These are phyloP conservation scores for Chaetophractus vellerosus DNA, from an alignment of 2,797 vertebrate species.

Conservation along the genomic window DNA sequence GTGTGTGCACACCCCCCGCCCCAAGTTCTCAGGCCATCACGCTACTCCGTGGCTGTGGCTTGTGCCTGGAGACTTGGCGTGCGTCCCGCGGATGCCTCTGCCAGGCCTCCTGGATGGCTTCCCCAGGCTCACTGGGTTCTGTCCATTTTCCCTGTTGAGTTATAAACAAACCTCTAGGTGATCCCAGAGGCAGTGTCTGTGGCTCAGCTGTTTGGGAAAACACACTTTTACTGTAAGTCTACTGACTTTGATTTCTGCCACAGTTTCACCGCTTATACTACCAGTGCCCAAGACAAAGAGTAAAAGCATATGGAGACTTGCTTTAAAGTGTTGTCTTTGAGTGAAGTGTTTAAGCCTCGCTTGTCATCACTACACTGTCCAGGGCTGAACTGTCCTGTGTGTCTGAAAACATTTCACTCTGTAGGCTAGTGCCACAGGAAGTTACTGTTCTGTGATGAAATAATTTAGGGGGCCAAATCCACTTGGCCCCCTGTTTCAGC, in stretches of 20 bases:
- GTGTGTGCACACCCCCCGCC: no score
- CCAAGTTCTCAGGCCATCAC: fast-evolving
- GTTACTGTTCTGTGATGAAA: no score
- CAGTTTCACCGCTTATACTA: background rate
- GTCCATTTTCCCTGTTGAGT: no score
- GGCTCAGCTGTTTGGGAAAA: background rate
- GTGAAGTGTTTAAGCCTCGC: no score
- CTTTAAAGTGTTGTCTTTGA: background rate
- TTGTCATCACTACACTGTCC: background rate
- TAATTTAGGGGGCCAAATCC: no score
- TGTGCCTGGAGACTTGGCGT: fast-evolving
- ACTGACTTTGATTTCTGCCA: background rate
- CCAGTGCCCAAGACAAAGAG: background rate
- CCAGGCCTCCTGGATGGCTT: fast-evolving
- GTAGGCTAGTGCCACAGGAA: background rate
- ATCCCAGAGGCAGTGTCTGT: background rate
- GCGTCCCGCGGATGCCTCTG: fast-evolving
- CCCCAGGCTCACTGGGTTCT: background rate
- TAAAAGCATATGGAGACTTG: fast-evolving
- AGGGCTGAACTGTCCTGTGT: no score
- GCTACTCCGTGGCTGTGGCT: fast-evolving
- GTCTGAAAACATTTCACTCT: background rate
- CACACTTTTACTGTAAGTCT: background rate
- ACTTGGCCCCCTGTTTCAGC: no score
- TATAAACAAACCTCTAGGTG: background rate